A percentile compares a stretch with the other conserved stretches of the same genome.
Evolutionary conservation across 2,113 vertebrate species (phyloP).

Genomic region (Shinisaurus crocodilurus): DNA sequence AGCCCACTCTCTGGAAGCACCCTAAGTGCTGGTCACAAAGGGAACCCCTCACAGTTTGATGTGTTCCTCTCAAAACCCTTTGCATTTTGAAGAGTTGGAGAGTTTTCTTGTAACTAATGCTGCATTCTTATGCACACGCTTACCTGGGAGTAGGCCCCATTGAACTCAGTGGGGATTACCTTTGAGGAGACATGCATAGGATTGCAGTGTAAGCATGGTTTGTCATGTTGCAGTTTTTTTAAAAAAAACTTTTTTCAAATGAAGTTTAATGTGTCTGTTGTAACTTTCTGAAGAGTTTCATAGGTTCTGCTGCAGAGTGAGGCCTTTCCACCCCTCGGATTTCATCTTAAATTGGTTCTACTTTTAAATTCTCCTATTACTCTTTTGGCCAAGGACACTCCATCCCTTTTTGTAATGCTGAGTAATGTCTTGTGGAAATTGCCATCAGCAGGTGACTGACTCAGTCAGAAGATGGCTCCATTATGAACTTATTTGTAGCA

Average conservation of each 20-base stretch:
- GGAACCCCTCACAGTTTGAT: background rate
- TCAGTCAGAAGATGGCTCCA: conserved; percentile 47
- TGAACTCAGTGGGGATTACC: no score
- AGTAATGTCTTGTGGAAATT: conserved; percentile 66
- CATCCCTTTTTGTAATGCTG: conserved; percentile 63
- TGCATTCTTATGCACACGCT: no score
- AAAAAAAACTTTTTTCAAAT: background rate
- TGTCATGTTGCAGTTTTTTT: background rate
- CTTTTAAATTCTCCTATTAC: conserved; percentile 59
- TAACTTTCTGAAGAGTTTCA: no score
- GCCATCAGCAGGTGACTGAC: conserved; percentile 15
- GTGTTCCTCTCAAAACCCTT: background rate
- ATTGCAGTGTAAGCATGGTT: background rate
- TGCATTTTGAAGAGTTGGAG: background rate
- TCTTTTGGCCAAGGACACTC: conserved; percentile 67
- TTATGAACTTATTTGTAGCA: conserved; percentile 55
- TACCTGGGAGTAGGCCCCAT: no score
- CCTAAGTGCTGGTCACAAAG: background rate
- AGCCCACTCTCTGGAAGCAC: no score
- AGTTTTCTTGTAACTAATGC: background rate
- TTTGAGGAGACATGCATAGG: no score
- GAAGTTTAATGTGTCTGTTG: background rate
- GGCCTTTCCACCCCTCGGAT: conserved; percentile 26
- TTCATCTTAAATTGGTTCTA: conserved; percentile 61
- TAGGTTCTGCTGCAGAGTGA: conserved; percentile 41